Evolutionary conservation across 2,888 invertebrate genomes (phyloP).

Genomic region (Drosophila flavopinicola): DNA sequence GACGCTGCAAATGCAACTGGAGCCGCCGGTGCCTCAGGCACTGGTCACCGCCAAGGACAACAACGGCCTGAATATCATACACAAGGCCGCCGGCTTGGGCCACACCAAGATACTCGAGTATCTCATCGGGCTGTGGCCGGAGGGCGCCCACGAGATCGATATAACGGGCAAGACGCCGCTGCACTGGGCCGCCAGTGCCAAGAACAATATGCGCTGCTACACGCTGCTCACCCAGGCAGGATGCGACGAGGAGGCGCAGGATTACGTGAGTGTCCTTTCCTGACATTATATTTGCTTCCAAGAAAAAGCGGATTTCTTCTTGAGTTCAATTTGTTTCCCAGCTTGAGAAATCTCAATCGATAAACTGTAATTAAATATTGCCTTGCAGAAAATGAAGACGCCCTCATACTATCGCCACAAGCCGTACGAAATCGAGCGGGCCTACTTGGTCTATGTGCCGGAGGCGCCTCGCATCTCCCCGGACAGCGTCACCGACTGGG

Average conservation of each 20-base stretch:
- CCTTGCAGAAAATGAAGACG: slow-evolving; percentile 90
- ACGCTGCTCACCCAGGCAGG: slow-evolving; percentile 91
- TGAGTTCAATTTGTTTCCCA: background rate
- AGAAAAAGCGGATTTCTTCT: too few species aligned
- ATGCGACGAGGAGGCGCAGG: slow-evolving; percentile 92
- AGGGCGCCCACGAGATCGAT: slow-evolving; percentile 89
- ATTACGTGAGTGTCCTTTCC: slow-evolving; percentile 88
- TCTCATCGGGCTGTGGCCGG: slow-evolving; percentile 89
- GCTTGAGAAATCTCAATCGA: too few species aligned
- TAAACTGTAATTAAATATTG: slow-evolving; percentile 55
- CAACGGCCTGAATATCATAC: slow-evolving; percentile 93
- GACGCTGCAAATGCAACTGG: slow-evolving; percentile 87
- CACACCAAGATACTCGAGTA: slow-evolving; percentile 90
- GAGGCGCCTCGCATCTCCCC: slow-evolving; percentile 92
- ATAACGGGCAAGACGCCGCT: slow-evolving; percentile 94
- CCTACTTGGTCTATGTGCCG: slow-evolving; percentile 89
- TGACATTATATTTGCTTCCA: background rate
- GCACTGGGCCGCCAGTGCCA: slow-evolving; percentile 93
- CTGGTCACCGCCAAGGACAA: slow-evolving; percentile 90
- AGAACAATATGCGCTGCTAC: slow-evolving; percentile 91
- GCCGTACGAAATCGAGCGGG: slow-evolving; percentile 91
- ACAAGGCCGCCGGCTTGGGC: slow-evolving; percentile 94
- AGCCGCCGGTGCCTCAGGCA: slow-evolving; percentile 89
- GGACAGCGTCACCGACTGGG: slow-evolving; percentile 87
- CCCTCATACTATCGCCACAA: slow-evolving; percentile 91